Conservation (phyloP, 1,140 invertebrate genomes). For the Drepana arcuata region DNA sequence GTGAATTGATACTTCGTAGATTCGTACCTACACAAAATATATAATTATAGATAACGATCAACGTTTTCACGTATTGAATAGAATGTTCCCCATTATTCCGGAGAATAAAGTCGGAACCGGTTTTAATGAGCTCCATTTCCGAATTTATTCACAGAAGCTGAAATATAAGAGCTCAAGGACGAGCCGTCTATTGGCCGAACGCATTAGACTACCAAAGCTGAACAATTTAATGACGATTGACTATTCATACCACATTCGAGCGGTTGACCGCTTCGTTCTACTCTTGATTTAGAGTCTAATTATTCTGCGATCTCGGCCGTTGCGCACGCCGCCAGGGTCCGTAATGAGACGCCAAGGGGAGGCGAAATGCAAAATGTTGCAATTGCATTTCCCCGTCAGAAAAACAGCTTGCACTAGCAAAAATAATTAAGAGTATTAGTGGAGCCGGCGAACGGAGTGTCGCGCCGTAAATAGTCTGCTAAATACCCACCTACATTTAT, state of each 20-base stretch:
- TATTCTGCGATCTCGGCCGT: conserved; percentile 61
- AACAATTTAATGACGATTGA: conserved; percentile 70
- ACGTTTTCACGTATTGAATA: too few relatives aligned
- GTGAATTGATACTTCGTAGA: too few relatives aligned
- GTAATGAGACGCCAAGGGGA: conserved; percentile 47
- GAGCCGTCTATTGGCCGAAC: conserved; percentile 29
- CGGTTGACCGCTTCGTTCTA: conserved; percentile 60
- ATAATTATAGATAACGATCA: too few relatives aligned
- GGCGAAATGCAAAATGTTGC: conserved; percentile 60
- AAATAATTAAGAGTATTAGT: conserved; percentile 71
- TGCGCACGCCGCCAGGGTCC: conserved; percentile 45
- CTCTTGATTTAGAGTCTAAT: conserved; percentile 68
- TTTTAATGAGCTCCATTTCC: too few relatives aligned
- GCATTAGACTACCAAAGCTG: conserved; percentile 66
- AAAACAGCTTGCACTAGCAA: conserved; percentile 68
- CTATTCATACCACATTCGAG: conserved; percentile 67
- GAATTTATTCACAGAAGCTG: too few relatives aligned
- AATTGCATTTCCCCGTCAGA: conserved; percentile 64
- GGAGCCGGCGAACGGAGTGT: conserved; percentile 52
- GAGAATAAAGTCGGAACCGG: too few relatives aligned
- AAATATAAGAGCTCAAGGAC: too few relatives aligned
- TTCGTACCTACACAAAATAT: too few relatives aligned
- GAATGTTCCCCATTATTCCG: too few relatives aligned
- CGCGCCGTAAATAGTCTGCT: conserved; percentile 62
- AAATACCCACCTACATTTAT: conserved; percentile 68